Evolutionary conservation across 2,888 invertebrate genomes (phyloP), one percentile per base, ranked within the genome.

Genomic region (Aphrophora alni): DNA sequence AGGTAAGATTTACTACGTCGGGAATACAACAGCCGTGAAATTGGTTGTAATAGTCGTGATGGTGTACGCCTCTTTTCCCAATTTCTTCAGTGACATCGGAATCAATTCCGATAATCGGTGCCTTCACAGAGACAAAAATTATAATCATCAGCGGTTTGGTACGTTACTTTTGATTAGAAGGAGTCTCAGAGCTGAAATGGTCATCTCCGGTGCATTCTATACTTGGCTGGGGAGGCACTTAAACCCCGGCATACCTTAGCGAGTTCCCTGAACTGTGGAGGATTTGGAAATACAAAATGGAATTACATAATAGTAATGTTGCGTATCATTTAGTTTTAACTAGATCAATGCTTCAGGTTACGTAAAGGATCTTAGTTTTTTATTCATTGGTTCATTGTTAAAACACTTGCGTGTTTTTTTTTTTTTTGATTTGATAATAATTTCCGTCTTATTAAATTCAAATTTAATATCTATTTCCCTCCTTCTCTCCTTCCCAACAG

Each of bases 51-150:
- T 59, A 59, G 59, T 59, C 59, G 59, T 59, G 59, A 59, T 59
- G 59, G 59, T 59, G 1, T 59, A 59, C 59, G 59, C 59, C 59
- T 59, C 59, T 59, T 21, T 59, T 59, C 59, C 59, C 59, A 59
- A 59, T 59, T 26, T 28, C 10, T 21, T 14, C 38, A 78, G 78
- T 78, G 78, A 78, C 78, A 78, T 78, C 78, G 78, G 72, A 78
- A 79, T 79, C 75, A 75, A 79, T 75, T 74, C 69, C 79, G 75
- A 79, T 75, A 79, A 79, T 74, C 75, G 79, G 33, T 33, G 38
- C 21, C 33, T 28, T 21, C 77, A n/a, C 77, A 21, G 59, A 59
- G 59, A 59, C 59, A 59, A 59, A 59, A 59, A 59, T 59, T 59
- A 59, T 21, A 59, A 59, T 59, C 59, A 59, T 59, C 59, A n/a